Percentiles rank a stretch among this genome's conserved stretches.
These are phyloP conservation scores for Chrysomallon squamiferum DNA, from an alignment of 1,140 invertebrate species.

Conservation along the genomic window DNA sequence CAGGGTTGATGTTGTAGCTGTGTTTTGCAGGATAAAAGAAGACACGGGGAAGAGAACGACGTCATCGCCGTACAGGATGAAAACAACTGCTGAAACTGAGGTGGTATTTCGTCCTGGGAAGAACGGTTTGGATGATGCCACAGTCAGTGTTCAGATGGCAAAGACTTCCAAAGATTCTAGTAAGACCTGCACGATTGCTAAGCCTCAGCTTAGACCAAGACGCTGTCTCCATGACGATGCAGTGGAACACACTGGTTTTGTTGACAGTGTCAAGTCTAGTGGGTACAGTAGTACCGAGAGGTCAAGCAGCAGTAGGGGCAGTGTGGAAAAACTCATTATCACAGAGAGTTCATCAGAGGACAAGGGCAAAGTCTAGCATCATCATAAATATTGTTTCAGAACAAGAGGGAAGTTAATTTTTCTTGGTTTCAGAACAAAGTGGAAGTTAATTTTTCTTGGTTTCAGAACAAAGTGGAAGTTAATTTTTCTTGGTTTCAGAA, in stretches of 20 bases:
- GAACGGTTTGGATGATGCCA: background rate
- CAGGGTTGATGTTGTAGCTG: too few species aligned
- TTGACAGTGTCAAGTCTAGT: constrained; percentile 27
- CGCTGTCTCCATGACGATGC: background rate
- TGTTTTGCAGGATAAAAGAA: constrained; percentile 4
- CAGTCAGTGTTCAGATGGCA: constrained; percentile 2
- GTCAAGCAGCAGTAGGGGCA: constrained; percentile 28
- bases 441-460: too few species aligned
- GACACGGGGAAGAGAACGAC: background rate
- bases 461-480: too few species aligned
- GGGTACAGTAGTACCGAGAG: constrained; percentile 39
- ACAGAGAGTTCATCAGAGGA: too few species aligned
- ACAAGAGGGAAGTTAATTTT: too few species aligned
- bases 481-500: too few species aligned
- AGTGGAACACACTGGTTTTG: constrained; percentile 16
- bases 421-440: too few species aligned
- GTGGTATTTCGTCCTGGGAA: constrained; percentile 7
- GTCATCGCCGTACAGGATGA: constrained; percentile 10
- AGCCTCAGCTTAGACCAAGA: background rate
- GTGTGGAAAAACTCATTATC: constrained; percentile 28
- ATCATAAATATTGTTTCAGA: too few species aligned
- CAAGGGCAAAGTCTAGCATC: too few species aligned
- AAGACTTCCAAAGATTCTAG: background rate
- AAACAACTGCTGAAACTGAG: constrained; percentile 14
- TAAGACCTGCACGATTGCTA: background rate